These are phyloP conservation scores for Dermatemys mawii DNA, from an alignment of 2,113 vertebrate species.

Conservation along the genomic window DNA sequence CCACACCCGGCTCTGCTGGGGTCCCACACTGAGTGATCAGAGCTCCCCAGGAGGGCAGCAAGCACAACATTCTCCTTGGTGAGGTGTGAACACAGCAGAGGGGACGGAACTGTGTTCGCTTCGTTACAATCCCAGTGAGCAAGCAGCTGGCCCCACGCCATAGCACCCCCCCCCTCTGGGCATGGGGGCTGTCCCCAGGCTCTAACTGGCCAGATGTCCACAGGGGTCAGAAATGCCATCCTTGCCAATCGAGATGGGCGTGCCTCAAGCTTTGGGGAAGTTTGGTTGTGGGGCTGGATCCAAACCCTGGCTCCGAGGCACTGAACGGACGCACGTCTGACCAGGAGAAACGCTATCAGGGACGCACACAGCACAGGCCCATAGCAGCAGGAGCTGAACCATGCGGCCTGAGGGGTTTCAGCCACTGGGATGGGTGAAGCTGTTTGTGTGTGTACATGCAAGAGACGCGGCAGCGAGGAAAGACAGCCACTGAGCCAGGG, in stretches of 20 bases:
- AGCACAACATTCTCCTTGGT: too few relatives aligned
- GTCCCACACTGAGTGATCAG: too few relatives aligned
- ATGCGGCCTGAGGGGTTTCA: not conserved
- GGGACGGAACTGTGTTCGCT: not conserved
- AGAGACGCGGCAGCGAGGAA: not conserved
- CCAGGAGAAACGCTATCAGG: not conserved
- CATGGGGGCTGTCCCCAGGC: not conserved
- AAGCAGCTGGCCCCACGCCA: not conserved
- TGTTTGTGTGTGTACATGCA: not conserved
- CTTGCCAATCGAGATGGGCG: too few relatives aligned
- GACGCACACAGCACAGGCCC: too few relatives aligned
- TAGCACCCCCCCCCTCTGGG: accelerated
- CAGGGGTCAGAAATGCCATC: too few relatives aligned
- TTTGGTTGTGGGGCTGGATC: not conserved
- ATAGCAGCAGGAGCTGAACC: not conserved
- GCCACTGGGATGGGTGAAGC: too few relatives aligned
- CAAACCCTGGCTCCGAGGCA: not conserved
- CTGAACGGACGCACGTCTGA: not conserved
- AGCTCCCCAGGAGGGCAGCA: too few relatives aligned
- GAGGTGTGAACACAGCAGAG: too few relatives aligned
- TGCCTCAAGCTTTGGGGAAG: not conserved
- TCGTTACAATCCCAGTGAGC: not conserved
- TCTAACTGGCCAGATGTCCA: too few relatives aligned
- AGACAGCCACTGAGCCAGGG: not conserved
- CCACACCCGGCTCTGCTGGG: too few relatives aligned